Evolutionary conservation across 2,888 invertebrate species (phyloP).

Genomic region (Drosophila algonquin): DNA sequence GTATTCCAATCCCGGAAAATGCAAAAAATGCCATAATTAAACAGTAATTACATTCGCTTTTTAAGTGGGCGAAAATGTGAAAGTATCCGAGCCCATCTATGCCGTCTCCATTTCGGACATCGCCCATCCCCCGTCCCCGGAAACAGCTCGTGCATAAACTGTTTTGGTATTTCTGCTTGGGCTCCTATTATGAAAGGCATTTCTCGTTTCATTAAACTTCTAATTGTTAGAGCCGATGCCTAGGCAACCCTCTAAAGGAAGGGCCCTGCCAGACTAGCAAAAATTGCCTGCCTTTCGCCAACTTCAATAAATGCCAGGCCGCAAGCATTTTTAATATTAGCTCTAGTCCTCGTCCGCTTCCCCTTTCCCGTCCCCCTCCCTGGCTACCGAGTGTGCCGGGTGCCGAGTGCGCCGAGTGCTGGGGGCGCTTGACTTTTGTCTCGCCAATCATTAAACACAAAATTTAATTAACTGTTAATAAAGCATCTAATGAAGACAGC

Average conservation of each 20-base stretch:
- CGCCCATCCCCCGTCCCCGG: neutral
- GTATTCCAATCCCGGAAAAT: slow-evolving; percentile 16
- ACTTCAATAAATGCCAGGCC: slow-evolving; percentile 58
- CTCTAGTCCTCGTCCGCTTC: neutral
- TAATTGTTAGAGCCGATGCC: slow-evolving; percentile 55
- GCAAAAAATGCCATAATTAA: slow-evolving; percentile 14
- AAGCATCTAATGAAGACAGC: slow-evolving; percentile 68
- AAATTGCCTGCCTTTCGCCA: slow-evolving; percentile 38
- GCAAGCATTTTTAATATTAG: slow-evolving; percentile 60
- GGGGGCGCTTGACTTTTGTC: slow-evolving; percentile 39
- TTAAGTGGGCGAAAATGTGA: slow-evolving; percentile 4
- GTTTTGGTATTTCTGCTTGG: slow-evolving; percentile 37
- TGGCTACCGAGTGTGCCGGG: slow-evolving; percentile 8
- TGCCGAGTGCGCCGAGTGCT: neutral
- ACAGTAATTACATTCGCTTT: slow-evolving; percentile 40
- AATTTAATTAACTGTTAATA: slow-evolving; percentile 79
- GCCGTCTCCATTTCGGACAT: slow-evolving; percentile 6
- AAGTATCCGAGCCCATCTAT: neutral
- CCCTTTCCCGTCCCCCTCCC: neutral
- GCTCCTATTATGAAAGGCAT: slow-evolving; percentile 64
- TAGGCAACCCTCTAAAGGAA: slow-evolving; percentile 27
- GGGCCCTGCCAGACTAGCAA: neutral
- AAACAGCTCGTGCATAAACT: slow-evolving; percentile 34
- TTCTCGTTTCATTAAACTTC: slow-evolving; percentile 68
- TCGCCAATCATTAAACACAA: slow-evolving; percentile 70